Percentiles rank a stretch among this genome's conserved stretches.
These are phyloP conservation scores for Noctuana brunneofusca DNA, from an alignment of 2,888 invertebrate genomes.

Conservation along the genomic window DNA sequence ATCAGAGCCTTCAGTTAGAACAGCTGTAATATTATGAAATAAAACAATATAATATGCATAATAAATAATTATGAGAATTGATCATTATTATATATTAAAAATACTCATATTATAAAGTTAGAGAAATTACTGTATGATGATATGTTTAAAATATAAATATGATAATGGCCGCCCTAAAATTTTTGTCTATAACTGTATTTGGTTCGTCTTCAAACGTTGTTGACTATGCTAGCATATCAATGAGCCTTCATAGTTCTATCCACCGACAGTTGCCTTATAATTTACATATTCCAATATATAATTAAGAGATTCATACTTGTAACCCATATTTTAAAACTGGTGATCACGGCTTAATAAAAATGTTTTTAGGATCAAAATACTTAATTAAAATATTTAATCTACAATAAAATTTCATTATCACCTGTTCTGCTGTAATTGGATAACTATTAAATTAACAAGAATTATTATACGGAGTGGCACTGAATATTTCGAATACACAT, in stretches of 20 bases:
- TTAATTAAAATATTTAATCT: background rate
- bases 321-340: background rate
- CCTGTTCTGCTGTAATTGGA: background rate
- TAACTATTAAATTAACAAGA: background rate
- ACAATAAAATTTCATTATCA: no score
- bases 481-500: background rate
- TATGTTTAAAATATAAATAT: background rate
- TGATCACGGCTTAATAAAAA: background rate
- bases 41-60: no score
- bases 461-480: background rate
- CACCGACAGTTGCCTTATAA: conserved; percentile 75
- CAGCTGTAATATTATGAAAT: no score
- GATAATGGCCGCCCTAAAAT: background rate
- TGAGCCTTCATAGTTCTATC: conserved; percentile 51
- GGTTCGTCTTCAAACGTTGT: conserved; percentile 42
- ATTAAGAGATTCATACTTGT: conserved; percentile 26
- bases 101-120: no score
- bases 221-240: conserved; percentile 57
- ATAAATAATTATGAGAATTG: no score
- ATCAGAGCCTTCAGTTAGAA: no score
- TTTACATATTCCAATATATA: conserved; percentile 44
- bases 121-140: no score
- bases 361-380: background rate
- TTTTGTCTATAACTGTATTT: conserved; percentile 31
- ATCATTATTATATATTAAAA: no score